phyloP scores from a whole-genome alignment of 2,797 vertebrate species.

The Helarctos malayanus region DNA sequence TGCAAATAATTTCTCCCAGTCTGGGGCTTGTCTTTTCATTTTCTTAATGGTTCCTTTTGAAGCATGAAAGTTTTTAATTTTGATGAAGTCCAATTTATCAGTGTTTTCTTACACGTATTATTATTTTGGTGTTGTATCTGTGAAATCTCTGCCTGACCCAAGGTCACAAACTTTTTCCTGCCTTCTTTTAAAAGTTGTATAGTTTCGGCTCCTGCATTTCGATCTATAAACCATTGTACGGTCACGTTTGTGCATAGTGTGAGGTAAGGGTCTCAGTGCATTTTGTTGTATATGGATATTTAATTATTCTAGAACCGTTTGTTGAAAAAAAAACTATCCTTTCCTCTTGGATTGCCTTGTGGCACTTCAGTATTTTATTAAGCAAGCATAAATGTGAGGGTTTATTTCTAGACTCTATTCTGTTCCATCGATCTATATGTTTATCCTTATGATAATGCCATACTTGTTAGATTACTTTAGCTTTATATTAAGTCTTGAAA shows the following conservation, averaged over 20 bases:
- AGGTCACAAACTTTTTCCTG: background rate
- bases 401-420: background rate
- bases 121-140: constrained; percentile 8
- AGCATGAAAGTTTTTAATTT: background rate
- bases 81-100: background rate
- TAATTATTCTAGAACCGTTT: background rate
- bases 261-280: background rate
- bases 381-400: background rate
- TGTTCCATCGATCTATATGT: background rate
- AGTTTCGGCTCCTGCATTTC: background rate
- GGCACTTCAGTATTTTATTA: background rate
- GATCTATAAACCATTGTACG: background rate
- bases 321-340: background rate
- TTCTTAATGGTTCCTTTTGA: constrained; percentile 15
- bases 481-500: background rate
- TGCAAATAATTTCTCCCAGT: background rate
- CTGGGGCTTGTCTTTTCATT: background rate
- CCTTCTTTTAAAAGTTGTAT: constrained; percentile 39
- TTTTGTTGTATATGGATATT: background rate
- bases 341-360: background rate
- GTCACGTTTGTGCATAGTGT: background rate
- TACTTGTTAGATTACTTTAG: background rate
- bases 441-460: background rate
- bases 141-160: constrained; percentile 1
- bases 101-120: background rate